These are phyloP conservation scores for Boleophthalmus pectinirostris DNA, from an alignment of 2,113 vertebrate species.

Conservation along the genomic window DNA sequence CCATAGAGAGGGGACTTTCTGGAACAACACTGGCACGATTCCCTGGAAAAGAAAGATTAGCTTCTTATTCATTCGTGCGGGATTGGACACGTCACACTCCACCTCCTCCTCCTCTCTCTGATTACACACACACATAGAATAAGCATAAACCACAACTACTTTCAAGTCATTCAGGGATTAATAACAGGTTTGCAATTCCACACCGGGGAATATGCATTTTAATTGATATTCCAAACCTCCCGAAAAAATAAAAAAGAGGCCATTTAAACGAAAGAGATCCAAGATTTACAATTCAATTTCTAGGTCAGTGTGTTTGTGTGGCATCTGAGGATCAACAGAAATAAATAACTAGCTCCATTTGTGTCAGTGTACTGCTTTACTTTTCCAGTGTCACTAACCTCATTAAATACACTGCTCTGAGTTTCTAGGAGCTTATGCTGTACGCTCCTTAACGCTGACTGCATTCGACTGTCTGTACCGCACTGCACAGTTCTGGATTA, in stretches of 20 bases:
- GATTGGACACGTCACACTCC: slow-evolving; percentile 62
- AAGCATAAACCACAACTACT: slow-evolving; percentile 44
- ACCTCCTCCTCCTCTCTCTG: slow-evolving; percentile 14
- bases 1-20: slow-evolving; percentile 48
- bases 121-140: slow-evolving; percentile 40
- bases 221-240: not conserved
- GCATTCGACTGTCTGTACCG: slow-evolving; percentile 54
- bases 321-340: slow-evolving; percentile 23
- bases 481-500: slow-evolving; percentile 65
- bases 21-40: slow-evolving; percentile 58
- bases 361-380: slow-evolving; percentile 37
- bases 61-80: slow-evolving; percentile 66
- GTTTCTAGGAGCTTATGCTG: slow-evolving; percentile 51
- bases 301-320: slow-evolving; percentile 32
- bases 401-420: slow-evolving; percentile 52
- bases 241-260: not conserved
- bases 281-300: slow-evolving; percentile 34
- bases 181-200: slow-evolving; percentile 31
- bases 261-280: not conserved
- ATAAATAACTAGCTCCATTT: slow-evolving; percentile 24
- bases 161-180: slow-evolving; percentile 49
- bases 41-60: slow-evolving; percentile 69
- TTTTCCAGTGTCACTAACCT: slow-evolving; percentile 69
- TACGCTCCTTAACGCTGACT: slow-evolving; percentile 64
- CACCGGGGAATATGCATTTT: not conserved